A percentile compares a stretch with the other conserved stretches of the same genome.
Evolutionary conservation across 2,888 invertebrate genomes (phyloP).

Genomic region (Helleia helle): DNA sequence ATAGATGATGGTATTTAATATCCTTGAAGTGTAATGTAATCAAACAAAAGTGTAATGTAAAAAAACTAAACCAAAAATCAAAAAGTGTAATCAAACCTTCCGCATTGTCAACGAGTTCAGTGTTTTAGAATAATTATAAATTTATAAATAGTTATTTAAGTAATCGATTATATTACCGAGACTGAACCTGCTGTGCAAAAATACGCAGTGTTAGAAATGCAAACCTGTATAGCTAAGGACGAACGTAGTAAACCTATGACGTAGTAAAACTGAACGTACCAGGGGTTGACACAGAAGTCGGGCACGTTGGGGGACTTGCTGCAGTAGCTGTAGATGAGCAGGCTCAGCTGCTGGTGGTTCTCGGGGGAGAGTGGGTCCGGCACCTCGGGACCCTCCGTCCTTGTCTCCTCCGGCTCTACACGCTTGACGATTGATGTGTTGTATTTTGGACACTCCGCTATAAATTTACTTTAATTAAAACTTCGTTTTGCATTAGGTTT

Average conservation of each 20-base stretch:
- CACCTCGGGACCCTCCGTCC: constrained; percentile 29
- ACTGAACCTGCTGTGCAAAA: too few species aligned
- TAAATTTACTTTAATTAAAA: too few species aligned
- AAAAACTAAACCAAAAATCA: too few species aligned
- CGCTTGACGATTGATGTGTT: constrained; percentile 43
- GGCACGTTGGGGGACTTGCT: constrained; percentile 84
- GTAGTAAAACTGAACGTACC: constrained; percentile 78
- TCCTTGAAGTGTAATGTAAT: not conserved
- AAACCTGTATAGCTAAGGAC: not conserved
- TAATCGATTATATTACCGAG: too few species aligned
- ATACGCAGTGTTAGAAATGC: too few species aligned
- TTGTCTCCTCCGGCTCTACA: constrained; percentile 28
- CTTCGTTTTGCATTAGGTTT: too few species aligned
- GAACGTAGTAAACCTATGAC: too few species aligned
- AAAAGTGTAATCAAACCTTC: too few species aligned
- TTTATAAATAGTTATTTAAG: too few species aligned
- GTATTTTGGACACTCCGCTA: constrained; percentile 52
- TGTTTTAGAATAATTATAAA: too few species aligned
- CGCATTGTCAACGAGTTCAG: too few species aligned
- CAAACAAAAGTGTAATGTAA: too few species aligned
- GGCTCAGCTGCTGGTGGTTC: constrained; percentile 89
- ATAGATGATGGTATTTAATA: not conserved
- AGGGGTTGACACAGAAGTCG: constrained; percentile 92
- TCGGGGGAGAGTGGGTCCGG: constrained; percentile 84
- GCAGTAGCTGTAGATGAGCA: constrained; percentile 92